Conservation (phyloP, 2,888 invertebrate genomes). For the Onthophagus sagittarius region DNA sequence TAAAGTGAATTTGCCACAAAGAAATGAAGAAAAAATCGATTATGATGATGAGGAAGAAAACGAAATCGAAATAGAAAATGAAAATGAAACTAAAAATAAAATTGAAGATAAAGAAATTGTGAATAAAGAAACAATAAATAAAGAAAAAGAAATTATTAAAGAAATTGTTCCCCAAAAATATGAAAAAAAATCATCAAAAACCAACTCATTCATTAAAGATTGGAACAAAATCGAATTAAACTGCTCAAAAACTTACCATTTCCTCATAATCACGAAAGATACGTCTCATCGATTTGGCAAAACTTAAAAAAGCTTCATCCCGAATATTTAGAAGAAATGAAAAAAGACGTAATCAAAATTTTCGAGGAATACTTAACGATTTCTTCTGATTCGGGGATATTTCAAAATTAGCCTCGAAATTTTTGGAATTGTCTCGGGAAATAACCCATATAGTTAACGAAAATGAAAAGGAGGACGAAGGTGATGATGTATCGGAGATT, state of each 20-base stretch:
- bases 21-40: constrained; percentile 31
- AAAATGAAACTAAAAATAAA: constrained; percentile 54
- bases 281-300: constrained; percentile 17
- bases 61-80: too few relatives aligned
- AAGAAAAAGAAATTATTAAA: neutral
- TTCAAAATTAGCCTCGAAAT: constrained; percentile 20
- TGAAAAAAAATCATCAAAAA: neutral
- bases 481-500: constrained; percentile 32
- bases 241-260: constrained; percentile 20
- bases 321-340: constrained; percentile 15
- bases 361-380: constrained; percentile 13
- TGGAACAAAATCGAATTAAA: constrained; percentile 18
- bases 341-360: constrained; percentile 12
- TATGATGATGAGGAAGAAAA: too few relatives aligned
- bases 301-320: constrained; percentile 22
- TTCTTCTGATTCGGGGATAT: constrained; percentile 7
- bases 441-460: constrained; percentile 13
- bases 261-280: constrained; percentile 21
- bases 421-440: constrained; percentile 17
- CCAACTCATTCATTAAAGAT: neutral
- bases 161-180: too few relatives aligned
- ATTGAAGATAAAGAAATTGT: too few relatives aligned
- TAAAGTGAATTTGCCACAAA: constrained; percentile 50
- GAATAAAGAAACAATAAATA: constrained; percentile 19
- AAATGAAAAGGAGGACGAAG: constrained; percentile 21